phyloP scores from a whole-genome alignment of 2,797 vertebrate genomes.

The Pteropus rufus region DNA sequence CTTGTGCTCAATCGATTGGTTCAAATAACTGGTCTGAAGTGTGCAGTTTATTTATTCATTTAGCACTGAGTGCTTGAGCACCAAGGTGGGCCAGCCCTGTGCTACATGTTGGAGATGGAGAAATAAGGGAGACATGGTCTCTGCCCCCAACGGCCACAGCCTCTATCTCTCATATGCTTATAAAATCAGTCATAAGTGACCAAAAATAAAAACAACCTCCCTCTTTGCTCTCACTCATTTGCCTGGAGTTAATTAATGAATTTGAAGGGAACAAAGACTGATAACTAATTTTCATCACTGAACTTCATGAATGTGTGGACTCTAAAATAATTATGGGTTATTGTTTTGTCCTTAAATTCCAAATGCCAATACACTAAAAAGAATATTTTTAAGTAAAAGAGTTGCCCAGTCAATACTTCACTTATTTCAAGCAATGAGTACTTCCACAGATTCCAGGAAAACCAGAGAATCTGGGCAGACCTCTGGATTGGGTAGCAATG shows the following conservation, averaged over 20 bases:
- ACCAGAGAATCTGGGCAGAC: background rate
- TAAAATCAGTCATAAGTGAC: constrained; percentile 10
- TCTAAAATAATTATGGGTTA: constrained; percentile 2
- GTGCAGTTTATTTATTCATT: background rate
- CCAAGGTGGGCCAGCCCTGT: accelerated
- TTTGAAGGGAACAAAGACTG: background rate
- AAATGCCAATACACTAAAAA: constrained; percentile 24
- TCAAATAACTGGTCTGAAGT: background rate
- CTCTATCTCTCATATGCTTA: background rate
- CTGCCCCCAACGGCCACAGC: background rate
- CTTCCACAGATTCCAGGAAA: background rate
- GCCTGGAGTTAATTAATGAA: constrained; percentile 37
- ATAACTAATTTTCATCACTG: constrained; percentile 42
- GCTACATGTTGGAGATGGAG: background rate
- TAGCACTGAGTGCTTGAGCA: background rate
- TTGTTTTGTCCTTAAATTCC: background rate
- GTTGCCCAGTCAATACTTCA: background rate
- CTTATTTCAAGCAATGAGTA: background rate
- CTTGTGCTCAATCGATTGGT: background rate
- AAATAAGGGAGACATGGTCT: background rate
- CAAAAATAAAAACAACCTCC: background rate
- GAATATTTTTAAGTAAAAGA: background rate
- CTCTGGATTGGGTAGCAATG: background rate
- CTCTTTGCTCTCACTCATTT: background rate
- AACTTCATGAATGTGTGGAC: background rate